Evolutionary conservation across 2,797 vertebrate genomes (phyloP).

Genomic region (Chiropotes sagulatus): DNA sequence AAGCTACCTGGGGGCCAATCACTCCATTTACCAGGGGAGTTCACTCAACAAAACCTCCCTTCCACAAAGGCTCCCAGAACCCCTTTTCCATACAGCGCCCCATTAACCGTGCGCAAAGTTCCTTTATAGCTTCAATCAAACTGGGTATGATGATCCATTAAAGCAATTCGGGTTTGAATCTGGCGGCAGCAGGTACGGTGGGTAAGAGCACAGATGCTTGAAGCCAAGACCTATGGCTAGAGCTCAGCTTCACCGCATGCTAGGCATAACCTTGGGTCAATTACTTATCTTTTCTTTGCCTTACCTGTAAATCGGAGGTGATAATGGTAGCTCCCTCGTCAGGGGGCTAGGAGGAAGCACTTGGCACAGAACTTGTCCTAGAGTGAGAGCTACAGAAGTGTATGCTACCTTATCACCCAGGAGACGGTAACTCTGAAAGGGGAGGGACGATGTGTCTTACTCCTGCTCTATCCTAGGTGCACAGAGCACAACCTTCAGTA

Average conservation of each 20-base stretch:
- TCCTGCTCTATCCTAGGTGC: neutral
- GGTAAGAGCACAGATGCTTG: neutral
- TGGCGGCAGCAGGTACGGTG: rapidly evolving
- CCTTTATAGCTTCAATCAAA: neutral
- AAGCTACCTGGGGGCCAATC: neutral
- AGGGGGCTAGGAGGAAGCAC: neutral
- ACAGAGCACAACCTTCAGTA: neutral
- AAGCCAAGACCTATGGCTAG: neutral
- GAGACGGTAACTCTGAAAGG: neutral
- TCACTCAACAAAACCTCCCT: neutral
- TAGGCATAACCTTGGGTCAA: no score
- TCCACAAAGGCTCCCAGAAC: neutral
- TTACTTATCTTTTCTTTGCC: neutral
- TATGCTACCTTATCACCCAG: rapidly evolving
- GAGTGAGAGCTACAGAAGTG: rapidly evolving
- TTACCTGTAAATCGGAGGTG: neutral
- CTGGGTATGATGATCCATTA: neutral
- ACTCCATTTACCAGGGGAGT: neutral
- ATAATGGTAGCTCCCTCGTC: neutral
- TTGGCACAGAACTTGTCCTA: rapidly evolving
- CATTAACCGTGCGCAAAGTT: neutral
- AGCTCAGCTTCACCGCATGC: neutral
- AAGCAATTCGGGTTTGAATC: neutral
- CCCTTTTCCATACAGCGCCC: neutral
- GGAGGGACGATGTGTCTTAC: neutral